Evolutionary conservation across 1,140 invertebrate genomes (phyloP), one percentile per base, ranked within the genome.

Genomic region (Macrocentrus cingulum): DNA sequence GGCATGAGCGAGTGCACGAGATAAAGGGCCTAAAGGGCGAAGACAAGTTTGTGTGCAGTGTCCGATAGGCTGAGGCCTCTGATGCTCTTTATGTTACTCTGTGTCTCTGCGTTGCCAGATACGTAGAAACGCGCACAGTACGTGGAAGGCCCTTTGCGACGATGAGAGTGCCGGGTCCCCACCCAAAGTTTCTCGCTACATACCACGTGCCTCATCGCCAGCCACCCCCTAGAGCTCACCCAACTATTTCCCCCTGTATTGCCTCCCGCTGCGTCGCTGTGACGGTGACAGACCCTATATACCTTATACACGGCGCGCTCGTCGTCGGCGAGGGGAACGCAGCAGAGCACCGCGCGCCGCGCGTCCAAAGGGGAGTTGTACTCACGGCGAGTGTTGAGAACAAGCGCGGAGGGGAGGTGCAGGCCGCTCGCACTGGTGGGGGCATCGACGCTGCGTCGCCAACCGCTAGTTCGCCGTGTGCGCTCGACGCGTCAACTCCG

Each of bases 281-380:
- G 72, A 77, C 73, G 69, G 74, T 75, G 75, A 75, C 77, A 75
- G 74, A 77, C 74, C 74, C 76, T 77, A n/a, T n/a, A n/a, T n/a
- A 72, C 74, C 74, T 70, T 72, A 62, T 70, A 66, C 64, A 61
- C 62, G 49, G 42, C 58, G 54, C 60, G 59, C 50, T 58, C 59
- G 18, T 56, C 59, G 34, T 60, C 49, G 16, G 52, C 51, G 56
- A 53, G 60, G 62, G 60, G 61, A 59, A 54, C 57, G 32, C 57
- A 32, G 23, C 41, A 16, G 48, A 29, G 48, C 19, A 18, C 25
- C 32, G 45, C 34, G n/a, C 36, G 44, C 29, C 19, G 32, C 16
- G 7, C 4, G 7, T 36, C 7, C 25, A 56, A 42, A 23, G 42
- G 49, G n/a, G 22, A 23, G 22, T n/a, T n/a, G n/a, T n/a, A n/a